These are phyloP conservation scores for Endotricha flammealis DNA, from an alignment of 2,888 invertebrate genomes.

Conservation along the genomic window DNA sequence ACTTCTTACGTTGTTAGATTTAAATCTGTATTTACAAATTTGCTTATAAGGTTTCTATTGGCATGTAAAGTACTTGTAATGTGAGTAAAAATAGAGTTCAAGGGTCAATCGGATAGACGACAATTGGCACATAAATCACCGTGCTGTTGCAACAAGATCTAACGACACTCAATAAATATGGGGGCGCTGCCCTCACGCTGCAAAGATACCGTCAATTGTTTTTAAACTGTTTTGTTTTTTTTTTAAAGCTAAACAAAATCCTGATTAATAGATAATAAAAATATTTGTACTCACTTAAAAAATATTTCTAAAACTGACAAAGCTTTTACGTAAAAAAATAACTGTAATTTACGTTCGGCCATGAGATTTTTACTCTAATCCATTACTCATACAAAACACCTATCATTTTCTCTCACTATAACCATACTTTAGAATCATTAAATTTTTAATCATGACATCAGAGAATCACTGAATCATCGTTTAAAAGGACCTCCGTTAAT, in stretches of 20 bases:
- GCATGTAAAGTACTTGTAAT: conserved; percentile 10
- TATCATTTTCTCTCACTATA: too few species aligned
- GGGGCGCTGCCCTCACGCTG: conserved; percentile 51
- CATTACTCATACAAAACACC: too few species aligned
- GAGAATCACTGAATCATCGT: background rate
- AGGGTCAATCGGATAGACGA: conserved; percentile 33
- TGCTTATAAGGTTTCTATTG: conserved; percentile 27
- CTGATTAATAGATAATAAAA: too few species aligned
- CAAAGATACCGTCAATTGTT: background rate
- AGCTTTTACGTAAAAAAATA: too few species aligned
- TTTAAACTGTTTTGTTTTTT: too few species aligned
- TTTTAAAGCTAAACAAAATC: too few species aligned
- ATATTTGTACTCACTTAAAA: too few species aligned
- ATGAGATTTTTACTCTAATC: too few species aligned
- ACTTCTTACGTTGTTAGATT: background rate
- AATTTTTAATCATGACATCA: too few species aligned
- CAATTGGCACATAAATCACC: conserved; percentile 60
- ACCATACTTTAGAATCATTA: too few species aligned
- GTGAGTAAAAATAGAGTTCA: conserved; percentile 24
- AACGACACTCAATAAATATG: conserved; percentile 55
- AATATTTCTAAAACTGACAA: too few species aligned
- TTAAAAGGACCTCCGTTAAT: background rate
- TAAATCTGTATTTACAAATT: conserved; percentile 6
- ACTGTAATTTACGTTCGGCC: too few species aligned
- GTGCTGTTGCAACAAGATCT: conserved; percentile 42